Conservation (phyloP, 2,888 invertebrate species). For the Antheraea yamamai region DNA sequence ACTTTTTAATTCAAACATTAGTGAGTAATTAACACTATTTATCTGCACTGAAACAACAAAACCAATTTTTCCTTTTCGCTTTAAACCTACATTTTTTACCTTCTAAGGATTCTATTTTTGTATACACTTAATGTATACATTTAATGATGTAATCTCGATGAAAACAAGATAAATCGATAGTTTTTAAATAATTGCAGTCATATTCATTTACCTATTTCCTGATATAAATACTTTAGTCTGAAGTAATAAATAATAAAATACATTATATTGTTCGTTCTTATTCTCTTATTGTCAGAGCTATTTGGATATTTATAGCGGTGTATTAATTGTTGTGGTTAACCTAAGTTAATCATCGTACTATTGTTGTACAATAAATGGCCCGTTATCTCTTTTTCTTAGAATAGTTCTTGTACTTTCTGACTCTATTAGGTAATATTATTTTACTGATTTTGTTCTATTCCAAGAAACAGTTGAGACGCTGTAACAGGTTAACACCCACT, state of each 20-base stretch:
- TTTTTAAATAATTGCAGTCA: not conserved
- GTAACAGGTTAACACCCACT: not conserved
- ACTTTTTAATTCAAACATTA: too few species aligned
- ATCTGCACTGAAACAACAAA: too few species aligned
- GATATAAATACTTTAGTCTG: not conserved
- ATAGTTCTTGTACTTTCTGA: slow-evolving; percentile 9
- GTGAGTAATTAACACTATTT: too few species aligned
- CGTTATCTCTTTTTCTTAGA: slow-evolving; percentile 36
- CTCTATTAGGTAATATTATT: not conserved
- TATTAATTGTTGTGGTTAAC: slow-evolving; percentile 46
- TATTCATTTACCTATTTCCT: not conserved
- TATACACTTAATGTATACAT: not conserved
- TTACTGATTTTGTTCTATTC: not conserved
- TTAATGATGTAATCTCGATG: not conserved
- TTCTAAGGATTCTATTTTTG: too few species aligned
- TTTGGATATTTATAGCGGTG: slow-evolving; percentile 10
- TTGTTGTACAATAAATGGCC: slow-evolving; percentile 36
- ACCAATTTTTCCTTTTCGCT: too few species aligned
- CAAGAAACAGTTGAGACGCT: not conserved
- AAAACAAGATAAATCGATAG: not conserved
- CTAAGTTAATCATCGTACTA: slow-evolving; percentile 51
- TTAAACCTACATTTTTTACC: too few species aligned
- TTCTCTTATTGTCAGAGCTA: not conserved
- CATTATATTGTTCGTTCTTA: not conserved
- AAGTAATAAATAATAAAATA: not conserved